Base-by-base conservation (phyloP, 2,888 invertebrate species). In the Lochmaea capreae region DNA sequence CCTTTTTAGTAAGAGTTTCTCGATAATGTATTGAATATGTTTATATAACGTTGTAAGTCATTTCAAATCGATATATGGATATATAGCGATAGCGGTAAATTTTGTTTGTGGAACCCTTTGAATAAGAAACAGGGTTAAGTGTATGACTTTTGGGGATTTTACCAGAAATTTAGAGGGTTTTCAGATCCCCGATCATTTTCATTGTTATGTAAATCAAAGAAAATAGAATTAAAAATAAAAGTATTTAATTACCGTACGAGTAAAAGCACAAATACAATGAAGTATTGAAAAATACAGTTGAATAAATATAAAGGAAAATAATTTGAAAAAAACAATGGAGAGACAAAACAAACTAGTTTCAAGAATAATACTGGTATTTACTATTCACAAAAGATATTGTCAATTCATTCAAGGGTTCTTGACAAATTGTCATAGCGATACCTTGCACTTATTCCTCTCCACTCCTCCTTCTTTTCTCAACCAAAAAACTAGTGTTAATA, bases 81-180 rank as follows among this genome's bases (percentile, higher is more conserved):
- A 57, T 61, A 33, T 61, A 61, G 52, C n/a, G 54, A 52, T 52
- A n/a, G 66, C 52, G 14, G 58, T 67, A 67, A 67, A 67, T 67
- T 67, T 22, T 39, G 67, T 67, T 67, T 67, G 43, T 58, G 43
- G 57, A 67, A 67, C 67, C 58, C 22, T 58, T 58, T 67, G 67
- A 67, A 67, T 67, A 58, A 58, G 43, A 67, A 67, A 46, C 57
- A 39, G 67, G 67, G 58, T 67, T 67, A 67, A 58, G 67, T 33
- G 54, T 67, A 67, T 67, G 58, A 58, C 42, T 61, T 61, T 61
- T 3, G 39, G 42, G 61, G 61, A 54, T 66, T 66, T 66, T 66
- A 52, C 43, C 39, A 14, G 39, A 54, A 61, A 66, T 66, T 66
- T 66, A 66, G 57, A 12, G n/a, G 52, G 43, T 52, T 54, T 39